Evolutionary conservation across 2,888 invertebrate genomes (phyloP), one percentile per base, ranked within the genome.

Genomic region (Nemurella pictetii): DNA sequence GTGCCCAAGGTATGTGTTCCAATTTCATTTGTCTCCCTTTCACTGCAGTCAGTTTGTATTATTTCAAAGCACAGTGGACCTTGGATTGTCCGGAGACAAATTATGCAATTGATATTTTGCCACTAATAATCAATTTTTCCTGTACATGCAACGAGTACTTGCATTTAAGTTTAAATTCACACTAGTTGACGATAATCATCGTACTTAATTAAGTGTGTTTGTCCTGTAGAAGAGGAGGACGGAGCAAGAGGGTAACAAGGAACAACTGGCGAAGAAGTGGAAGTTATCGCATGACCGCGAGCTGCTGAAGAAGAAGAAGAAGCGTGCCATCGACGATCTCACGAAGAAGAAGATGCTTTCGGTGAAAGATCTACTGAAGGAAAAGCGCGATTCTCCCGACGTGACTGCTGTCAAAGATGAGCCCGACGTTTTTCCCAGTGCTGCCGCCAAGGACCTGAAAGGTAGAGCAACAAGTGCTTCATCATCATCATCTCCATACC

Each of bases 241-340:
- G 32, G 82, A 85, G 28, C 74, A 28, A 36, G 85, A 36, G 12
- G 84, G 78, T 1, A 26, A 35, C 9, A 80, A 84, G n/a, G 36
- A 80, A 12, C 85, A 85, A 30, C 35, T 85, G 15, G 27, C 83
- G 20, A 87, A 84, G 74, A 87, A 86, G 83, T 83, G 85, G 9
- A 86, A 86, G 73, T 12, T 86, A 7, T 85, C 85, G 3, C 85
- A 85, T 36, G 86, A 86, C 26, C 72, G 85, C n/a, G 86, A 86
- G 88, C 88, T 86, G 87, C 88, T 75, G 88, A 89, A 83, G 90
- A 91, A 86, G 90, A 91, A 86, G 91, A 87, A 86, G 85, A 86
- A 86, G 55, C 86, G 80, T 36, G 86, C 86, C 26, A 86, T 86
- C 29, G 85, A 83, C 72, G 86, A 85, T 81, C 30, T 86, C 20